These are phyloP conservation scores for Toxonevra muliebris DNA, from an alignment of 2,888 invertebrate genomes.

Conservation along the genomic window DNA sequence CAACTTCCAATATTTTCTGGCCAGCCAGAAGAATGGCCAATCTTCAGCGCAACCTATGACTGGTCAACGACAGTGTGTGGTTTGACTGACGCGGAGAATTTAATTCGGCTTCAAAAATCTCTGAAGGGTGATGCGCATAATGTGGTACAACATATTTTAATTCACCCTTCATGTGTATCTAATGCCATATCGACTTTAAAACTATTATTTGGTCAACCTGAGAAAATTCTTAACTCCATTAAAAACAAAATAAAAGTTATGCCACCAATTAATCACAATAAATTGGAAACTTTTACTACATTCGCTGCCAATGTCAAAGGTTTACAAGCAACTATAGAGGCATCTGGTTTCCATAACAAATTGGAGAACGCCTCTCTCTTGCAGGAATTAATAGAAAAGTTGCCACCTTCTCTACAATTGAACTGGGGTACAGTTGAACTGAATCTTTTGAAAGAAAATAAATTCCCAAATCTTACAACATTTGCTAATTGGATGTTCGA, in stretches of 20 bases:
- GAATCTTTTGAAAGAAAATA: slow-evolving; percentile 11
- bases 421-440: slow-evolving; percentile 14
- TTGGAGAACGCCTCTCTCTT: slow-evolving; percentile 1
- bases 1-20: slow-evolving; percentile 12
- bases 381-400: no score
- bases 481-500: slow-evolving; percentile 17
- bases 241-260: no score
- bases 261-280: slow-evolving; percentile 6
- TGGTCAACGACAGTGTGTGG: slow-evolving; percentile 8
- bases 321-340: slow-evolving; percentile 9
- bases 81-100: no score
- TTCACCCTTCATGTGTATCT: slow-evolving; percentile 1
- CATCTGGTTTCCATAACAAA: not conserved
- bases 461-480: slow-evolving; percentile 9
- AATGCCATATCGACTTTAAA: slow-evolving; percentile 10
- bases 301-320: slow-evolving; percentile 7
- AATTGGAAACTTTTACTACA: slow-evolving; percentile 3
- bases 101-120: slow-evolving; percentile 13
- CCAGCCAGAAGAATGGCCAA: slow-evolving; percentile 6
- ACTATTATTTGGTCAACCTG: not conserved
- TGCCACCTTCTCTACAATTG: no score
- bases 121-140: slow-evolving; percentile 9
- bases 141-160: slow-evolving; percentile 9
- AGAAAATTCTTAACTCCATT: slow-evolving; percentile 6
- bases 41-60: slow-evolving; percentile 10